These are phyloP conservation scores for Marmota monax DNA, from an alignment of 2,113 vertebrate species.

Conservation along the genomic window DNA sequence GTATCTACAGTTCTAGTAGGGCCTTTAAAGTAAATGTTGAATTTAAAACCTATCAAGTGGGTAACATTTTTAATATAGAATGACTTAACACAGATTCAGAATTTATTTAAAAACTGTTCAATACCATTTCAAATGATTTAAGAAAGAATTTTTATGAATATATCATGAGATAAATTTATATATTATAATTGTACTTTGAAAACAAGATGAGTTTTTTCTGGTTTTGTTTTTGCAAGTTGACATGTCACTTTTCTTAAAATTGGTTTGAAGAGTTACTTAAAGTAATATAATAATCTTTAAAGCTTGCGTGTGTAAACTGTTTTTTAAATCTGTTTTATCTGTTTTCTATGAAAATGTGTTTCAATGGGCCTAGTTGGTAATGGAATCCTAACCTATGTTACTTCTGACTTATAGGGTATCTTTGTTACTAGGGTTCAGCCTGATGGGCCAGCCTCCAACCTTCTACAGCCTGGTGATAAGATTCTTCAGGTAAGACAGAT, in stretches of 20 bases:
- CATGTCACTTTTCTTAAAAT: not conserved
- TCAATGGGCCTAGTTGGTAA: constrained; percentile 77
- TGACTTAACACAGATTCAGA: constrained; percentile 15
- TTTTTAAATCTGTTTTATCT: constrained; percentile 50
- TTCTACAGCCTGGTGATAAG: constrained; percentile 98
- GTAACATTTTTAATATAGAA: constrained; percentile 38
- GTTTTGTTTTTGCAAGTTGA: not conserved
- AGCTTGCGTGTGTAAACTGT: not conserved
- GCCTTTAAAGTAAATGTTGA: constrained; percentile 1
- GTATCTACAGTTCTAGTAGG: constrained; percentile 21
- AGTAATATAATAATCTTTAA: not conserved
- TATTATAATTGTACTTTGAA: constrained; percentile 21
- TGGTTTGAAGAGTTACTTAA: constrained; percentile 24
- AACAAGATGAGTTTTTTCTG: not conserved
- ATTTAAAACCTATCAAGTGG: constrained; percentile 19
- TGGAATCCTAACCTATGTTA: constrained; percentile 98
- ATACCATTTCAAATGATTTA: not conserved
- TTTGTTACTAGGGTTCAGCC: constrained; percentile 99
- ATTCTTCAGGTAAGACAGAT: constrained; percentile 96
- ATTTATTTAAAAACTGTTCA: not conserved
- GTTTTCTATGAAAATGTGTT: constrained; percentile 65
- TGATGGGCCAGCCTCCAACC: constrained; percentile 96
- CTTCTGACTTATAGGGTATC: constrained; percentile 99
- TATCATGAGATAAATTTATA: constrained; percentile 13
- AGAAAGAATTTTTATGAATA: constrained; percentile 24